phyloP scores from a whole-genome alignment of 2,113 vertebrate genomes.

The Oxyruncus cristatus region DNA sequence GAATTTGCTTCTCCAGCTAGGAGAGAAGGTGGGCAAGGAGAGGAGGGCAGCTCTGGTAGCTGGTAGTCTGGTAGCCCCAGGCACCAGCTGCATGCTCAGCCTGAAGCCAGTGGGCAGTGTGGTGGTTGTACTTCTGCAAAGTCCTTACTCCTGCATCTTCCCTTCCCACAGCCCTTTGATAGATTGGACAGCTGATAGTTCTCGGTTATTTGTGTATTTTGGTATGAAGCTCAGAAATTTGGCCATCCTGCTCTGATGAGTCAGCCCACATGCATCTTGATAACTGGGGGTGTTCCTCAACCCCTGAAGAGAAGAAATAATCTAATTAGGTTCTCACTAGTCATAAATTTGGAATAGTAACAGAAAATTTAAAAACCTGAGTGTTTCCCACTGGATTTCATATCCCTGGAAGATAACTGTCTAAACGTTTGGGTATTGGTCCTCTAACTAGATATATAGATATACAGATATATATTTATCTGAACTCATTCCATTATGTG shows the following conservation, averaged over 20 bases:
- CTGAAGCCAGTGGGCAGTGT: accelerated
- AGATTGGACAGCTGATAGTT: not conserved
- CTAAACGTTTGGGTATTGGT: not conserved
- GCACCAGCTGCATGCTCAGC: accelerated
- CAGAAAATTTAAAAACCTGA: not conserved
- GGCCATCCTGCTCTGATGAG: not conserved
- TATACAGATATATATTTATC: not conserved
- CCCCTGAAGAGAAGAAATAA: conserved; percentile 22
- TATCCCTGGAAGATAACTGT: not conserved
- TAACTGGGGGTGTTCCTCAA: not conserved
- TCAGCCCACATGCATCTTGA: not conserved
- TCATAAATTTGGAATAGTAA: conserved; percentile 1
- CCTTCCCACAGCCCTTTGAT: not conserved
- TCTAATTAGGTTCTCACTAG: not conserved
- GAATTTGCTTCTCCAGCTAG: not conserved
- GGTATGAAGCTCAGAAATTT: not conserved
- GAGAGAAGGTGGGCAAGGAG: not conserved
- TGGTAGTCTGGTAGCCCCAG: not conserved
- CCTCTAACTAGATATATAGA: not conserved
- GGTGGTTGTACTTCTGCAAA: not conserved
- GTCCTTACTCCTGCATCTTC: not conserved
- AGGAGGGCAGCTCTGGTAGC: not conserved
- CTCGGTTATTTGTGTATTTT: not conserved
- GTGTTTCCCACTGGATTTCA: not conserved
- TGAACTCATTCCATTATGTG: not conserved